These are phyloP conservation scores for Macrosteles quadrilineatus DNA, from an alignment of 1,140 invertebrate species.

Conservation along the genomic window DNA sequence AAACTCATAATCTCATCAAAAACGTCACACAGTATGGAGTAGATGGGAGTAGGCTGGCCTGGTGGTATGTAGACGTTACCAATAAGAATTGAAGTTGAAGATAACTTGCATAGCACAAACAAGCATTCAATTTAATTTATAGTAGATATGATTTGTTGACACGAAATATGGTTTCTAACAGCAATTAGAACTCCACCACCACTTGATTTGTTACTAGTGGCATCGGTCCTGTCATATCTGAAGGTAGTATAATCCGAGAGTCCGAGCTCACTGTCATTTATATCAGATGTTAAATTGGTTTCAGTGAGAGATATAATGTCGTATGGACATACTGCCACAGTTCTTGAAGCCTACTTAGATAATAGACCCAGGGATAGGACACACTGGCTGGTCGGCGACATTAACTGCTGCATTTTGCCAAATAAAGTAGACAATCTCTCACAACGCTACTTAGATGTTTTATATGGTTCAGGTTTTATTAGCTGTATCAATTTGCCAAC, in stretches of 20 bases:
- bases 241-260: neutral
- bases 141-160: too few relatives aligned
- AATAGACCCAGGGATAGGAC: too few relatives aligned
- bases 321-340: neutral
- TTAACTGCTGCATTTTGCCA: too few relatives aligned
- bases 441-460: too few relatives aligned
- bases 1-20: too few relatives aligned
- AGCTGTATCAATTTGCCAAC: too few relatives aligned
- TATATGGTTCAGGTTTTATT: too few relatives aligned
- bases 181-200: neutral
- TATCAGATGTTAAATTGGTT: neutral
- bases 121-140: neutral
- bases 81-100: neutral
- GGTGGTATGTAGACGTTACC: neutral
- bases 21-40: too few relatives aligned
- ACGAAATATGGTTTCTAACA: neutral
- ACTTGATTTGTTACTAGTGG: neutral
- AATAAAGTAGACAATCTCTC: too few relatives aligned
- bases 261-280: neutral
- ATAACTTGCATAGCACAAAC: neutral
- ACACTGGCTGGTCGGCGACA: too few relatives aligned
- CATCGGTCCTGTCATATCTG: too few relatives aligned
- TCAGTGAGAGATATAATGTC: neutral
- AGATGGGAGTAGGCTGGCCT: neutral
- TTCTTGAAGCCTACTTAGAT: too few relatives aligned